Evolutionary conservation across 2,888 invertebrate genomes (phyloP).

Genomic region (Drosophila longiperda): DNA sequence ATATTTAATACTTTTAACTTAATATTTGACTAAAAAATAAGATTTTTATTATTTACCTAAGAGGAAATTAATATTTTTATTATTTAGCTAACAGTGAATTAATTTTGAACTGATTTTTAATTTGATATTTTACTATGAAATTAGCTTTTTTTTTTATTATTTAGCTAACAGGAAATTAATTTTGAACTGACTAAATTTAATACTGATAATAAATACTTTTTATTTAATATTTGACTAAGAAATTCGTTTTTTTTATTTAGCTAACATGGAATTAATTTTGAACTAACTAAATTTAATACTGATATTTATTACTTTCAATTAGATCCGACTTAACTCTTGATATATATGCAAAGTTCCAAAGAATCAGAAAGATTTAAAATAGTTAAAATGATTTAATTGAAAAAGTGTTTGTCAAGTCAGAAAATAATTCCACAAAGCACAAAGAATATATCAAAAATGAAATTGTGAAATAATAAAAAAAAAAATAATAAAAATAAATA

Average conservation of each 20-base stretch:
- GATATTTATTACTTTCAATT: not conserved
- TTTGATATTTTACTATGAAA: not conserved
- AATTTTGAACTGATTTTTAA: too few relatives aligned
- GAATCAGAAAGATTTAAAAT: not conserved
- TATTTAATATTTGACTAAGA: not conserved
- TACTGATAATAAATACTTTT: too few relatives aligned
- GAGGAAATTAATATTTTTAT: too few relatives aligned
- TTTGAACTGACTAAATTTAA: too few relatives aligned
- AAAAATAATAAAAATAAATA: too few relatives aligned
- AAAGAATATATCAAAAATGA: not conserved
- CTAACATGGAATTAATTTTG: not conserved
- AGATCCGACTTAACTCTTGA: not conserved
- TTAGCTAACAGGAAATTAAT: too few relatives aligned
- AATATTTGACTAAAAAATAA: not conserved
- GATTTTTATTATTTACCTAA: too few relatives aligned
- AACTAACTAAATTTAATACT: not conserved
- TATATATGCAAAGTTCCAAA: not conserved
- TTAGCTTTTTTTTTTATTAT: not conserved
- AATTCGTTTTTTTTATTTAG: not conserved
- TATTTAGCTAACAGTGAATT: too few relatives aligned
- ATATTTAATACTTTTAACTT: too few relatives aligned
- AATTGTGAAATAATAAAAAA: not conserved
- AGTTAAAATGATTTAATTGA: not conserved
- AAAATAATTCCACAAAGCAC: not conserved
- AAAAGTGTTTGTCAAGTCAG: not conserved